A percentile compares a stretch with the other conserved stretches of the same genome.
These are phyloP conservation scores for Nysson spinosus DNA, from an alignment of 2,888 invertebrate genomes.

Conservation along the genomic window DNA sequence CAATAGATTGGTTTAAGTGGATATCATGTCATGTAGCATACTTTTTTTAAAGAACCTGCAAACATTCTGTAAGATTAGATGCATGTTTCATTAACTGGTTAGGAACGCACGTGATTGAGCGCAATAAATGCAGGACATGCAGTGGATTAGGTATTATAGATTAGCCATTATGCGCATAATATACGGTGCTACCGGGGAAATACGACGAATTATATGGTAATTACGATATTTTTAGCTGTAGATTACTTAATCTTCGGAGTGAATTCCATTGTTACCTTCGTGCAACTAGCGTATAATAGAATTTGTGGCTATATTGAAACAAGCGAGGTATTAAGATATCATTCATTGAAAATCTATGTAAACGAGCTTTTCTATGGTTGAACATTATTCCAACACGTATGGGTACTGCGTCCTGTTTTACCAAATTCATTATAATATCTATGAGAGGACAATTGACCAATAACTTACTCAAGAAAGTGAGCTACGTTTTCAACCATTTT, in stretches of 20 bases:
- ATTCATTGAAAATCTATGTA: conserved; percentile 18
- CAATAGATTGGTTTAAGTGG: too few species aligned
- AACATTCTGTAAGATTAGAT: conserved; percentile 7
- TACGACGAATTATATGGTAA: conserved; percentile 39
- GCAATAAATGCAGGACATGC: conserved; percentile 25
- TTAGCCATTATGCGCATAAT: conserved; percentile 30
- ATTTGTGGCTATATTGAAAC: not conserved
- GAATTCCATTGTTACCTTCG: conserved; percentile 14
- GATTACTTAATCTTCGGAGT: conserved; percentile 24
- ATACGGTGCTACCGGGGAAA: conserved; percentile 18
- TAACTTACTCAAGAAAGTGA: too few species aligned
- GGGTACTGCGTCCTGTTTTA: too few species aligned
- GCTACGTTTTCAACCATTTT: too few species aligned
- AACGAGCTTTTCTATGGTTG: conserved; percentile 3
- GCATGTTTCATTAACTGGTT: conserved; percentile 4
- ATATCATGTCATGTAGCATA: too few species aligned
- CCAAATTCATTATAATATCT: too few species aligned
- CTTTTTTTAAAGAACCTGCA: too few species aligned
- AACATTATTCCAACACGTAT: too few species aligned
- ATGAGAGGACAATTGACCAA: too few species aligned
- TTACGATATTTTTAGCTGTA: conserved; percentile 14
- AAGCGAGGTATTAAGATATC: conserved; percentile 6
- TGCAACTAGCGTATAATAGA: not conserved
- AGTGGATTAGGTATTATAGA: conserved; percentile 35
- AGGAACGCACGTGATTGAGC: conserved; percentile 11